Conservation (phyloP, 2,113 vertebrate genomes). For the Astatotilapia flaviijosephi region DNA sequence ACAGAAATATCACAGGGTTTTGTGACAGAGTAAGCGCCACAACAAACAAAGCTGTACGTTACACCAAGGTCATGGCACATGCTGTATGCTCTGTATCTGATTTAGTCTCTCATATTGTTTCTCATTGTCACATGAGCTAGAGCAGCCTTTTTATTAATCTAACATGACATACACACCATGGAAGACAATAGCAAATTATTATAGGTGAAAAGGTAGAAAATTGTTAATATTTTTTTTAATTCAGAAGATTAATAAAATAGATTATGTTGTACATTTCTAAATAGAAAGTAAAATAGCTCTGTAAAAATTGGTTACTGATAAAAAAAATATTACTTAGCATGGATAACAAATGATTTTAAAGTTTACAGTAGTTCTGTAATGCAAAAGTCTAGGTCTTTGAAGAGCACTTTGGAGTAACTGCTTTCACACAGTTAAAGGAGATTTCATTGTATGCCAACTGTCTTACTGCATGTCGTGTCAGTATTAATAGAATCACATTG, state of each 20-base stretch:
- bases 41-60: not conserved
- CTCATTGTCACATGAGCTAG: not conserved
- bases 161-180: not conserved
- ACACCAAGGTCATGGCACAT: slow-evolving; percentile 4
- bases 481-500: not conserved
- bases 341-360: not conserved
- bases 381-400: not conserved
- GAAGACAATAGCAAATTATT: not conserved
- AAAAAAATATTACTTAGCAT: not conserved
- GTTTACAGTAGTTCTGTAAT: not conserved
- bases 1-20: slow-evolving; percentile 13
- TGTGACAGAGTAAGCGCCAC: not conserved
- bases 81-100: not conserved
- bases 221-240: not conserved
- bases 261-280: not conserved
- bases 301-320: not conserved
- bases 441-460: not conserved
- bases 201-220: not conserved
- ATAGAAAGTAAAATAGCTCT: not conserved
- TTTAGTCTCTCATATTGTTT: not conserved
- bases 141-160: not conserved
- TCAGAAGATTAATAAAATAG: not conserved
- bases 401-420: not conserved
- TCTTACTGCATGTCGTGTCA: not conserved
- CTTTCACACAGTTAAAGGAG: not conserved